Conservation (phyloP, 2,113 vertebrate genomes). For the Hippocampus guttulatus region DNA sequence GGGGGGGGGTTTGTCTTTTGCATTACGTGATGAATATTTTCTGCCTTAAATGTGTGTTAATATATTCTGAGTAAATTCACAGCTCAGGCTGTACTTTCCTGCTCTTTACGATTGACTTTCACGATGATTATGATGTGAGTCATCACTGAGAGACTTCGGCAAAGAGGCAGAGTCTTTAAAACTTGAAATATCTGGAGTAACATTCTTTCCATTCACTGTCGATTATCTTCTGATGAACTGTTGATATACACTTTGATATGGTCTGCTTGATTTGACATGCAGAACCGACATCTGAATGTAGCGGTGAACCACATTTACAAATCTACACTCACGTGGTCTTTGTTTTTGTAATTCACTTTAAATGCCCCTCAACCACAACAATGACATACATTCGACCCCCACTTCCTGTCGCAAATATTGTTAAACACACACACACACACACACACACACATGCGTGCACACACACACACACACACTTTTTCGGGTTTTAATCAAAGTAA, state of each 20-base stretch:
- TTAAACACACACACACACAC: background rate
- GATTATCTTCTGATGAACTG: background rate
- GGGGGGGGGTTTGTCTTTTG: background rate
- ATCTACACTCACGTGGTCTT: background rate
- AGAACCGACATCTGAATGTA: no score
- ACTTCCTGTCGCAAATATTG: constrained; percentile 48
- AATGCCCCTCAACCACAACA: constrained; percentile 12
- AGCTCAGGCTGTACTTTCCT: constrained; percentile 31
- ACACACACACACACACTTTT: background rate
- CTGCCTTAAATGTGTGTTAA: background rate
- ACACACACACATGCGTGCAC: background rate
- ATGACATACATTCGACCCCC: constrained; percentile 47
- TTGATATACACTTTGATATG: background rate
- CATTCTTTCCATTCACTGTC: background rate
- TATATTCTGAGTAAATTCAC: background rate
- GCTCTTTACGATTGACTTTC: constrained; percentile 41
- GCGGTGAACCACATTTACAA: background rate
- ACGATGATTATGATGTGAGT: constrained; percentile 28
- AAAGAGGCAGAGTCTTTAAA: background rate
- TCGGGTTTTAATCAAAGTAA: background rate
- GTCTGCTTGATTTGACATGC: background rate
- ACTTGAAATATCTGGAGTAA: background rate
- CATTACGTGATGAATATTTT: background rate
- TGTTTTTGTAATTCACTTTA: background rate
- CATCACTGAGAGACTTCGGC: constrained; percentile 9